These are phyloP conservation scores for Hipposideros armiger DNA, from an alignment of 2,113 vertebrate genomes.

Conservation along the genomic window DNA sequence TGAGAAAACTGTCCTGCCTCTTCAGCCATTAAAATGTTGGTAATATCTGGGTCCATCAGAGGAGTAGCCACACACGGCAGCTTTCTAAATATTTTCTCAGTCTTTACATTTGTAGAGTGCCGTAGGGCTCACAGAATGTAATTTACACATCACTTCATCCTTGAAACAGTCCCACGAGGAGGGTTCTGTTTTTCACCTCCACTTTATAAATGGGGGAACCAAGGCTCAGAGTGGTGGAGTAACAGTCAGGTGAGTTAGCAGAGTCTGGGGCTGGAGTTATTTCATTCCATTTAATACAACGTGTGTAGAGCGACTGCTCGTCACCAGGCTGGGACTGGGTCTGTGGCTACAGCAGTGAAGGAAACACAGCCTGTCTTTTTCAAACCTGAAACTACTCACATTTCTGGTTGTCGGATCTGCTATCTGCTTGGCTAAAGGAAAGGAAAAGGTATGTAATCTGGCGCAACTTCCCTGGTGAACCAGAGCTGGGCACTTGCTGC, in stretches of 20 bases:
- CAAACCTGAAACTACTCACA: fast-evolving
- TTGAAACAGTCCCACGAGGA: neutral
- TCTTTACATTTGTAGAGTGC: neutral
- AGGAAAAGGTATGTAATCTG: neutral
- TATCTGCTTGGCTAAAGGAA: neutral
- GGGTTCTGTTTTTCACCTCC: neutral
- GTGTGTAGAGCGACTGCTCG: neutral
- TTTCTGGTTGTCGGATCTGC: neutral
- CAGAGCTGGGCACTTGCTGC: neutral
- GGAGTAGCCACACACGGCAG: neutral
- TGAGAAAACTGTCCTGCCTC: neutral
- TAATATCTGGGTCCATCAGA: neutral
- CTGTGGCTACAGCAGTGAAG: neutral
- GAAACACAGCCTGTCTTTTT: neutral
- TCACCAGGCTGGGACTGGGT: neutral
- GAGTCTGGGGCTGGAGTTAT: neutral
- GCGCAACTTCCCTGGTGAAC: neutral
- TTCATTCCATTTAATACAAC: neutral
- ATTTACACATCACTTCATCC: neutral
- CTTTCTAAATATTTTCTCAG: neutral
- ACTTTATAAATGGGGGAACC: constrained; percentile 1
- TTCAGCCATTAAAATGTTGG: constrained; percentile 19
- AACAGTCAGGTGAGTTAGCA: neutral
- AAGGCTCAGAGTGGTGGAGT: neutral
- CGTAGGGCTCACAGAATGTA: neutral